A percentile compares a stretch with the other conserved stretches of the same genome.
Conservation (phyloP, 2,797 vertebrate genomes). For the Siniperca obscura region DNA sequence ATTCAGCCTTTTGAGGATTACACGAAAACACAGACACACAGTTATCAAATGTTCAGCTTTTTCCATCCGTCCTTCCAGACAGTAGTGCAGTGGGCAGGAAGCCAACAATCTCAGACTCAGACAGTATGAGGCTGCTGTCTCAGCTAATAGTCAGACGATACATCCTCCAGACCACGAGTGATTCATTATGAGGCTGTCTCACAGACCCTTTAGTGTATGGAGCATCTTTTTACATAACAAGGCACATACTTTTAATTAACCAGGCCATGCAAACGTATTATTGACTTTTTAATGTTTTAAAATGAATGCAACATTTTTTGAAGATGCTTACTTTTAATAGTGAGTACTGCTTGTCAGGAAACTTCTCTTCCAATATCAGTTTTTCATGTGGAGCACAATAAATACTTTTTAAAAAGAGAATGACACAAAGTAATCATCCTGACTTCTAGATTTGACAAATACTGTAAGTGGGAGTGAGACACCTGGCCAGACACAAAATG, state of each 20-base stretch:
- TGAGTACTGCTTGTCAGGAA: not conserved
- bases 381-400: not conserved
- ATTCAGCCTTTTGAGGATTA: not conserved
- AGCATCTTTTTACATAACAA: conserved; percentile 19
- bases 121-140: conserved; percentile 61
- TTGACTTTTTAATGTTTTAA: not conserved
- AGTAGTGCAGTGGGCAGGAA: conserved; percentile 40
- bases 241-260: conserved; percentile 14
- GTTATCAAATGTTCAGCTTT: conserved; percentile 22
- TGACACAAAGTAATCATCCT: conserved; percentile 23
- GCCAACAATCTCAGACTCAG: conserved; percentile 71
- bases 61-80: conserved; percentile 48
- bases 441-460: not conserved
- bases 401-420: not conserved
- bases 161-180: conserved; percentile 65
- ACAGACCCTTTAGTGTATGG: conserved; percentile 12
- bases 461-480: conserved; percentile 25
- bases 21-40: conserved; percentile 5
- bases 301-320: not conserved
- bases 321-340: not conserved
- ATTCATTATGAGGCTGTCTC: conserved; percentile 62
- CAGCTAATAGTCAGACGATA: conserved; percentile 56
- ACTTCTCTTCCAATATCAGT: not conserved
- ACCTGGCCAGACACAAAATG: conserved; percentile 35
- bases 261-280: not conserved